phyloP scores from a whole-genome alignment of 2,888 invertebrate species.

The Drosophila robusta region DNA sequence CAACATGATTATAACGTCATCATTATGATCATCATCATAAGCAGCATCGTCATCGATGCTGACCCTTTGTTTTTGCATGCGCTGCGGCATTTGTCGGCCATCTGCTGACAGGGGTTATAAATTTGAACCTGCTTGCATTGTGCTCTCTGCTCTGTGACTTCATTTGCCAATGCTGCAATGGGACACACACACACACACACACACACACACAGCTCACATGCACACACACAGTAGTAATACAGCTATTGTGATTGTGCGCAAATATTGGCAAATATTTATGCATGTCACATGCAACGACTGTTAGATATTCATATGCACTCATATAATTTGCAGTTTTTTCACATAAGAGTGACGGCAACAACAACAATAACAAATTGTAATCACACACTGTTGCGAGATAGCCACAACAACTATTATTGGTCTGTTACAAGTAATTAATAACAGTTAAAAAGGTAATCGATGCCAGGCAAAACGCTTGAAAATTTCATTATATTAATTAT shows the following conservation, averaged over 20 bases:
- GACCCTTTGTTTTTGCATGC: slow-evolving; percentile 50
- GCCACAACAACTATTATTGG: slow-evolving; percentile 5
- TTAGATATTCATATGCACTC: slow-evolving; percentile 42
- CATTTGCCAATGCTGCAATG: slow-evolving; percentile 45
- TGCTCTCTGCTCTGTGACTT: slow-evolving; percentile 44
- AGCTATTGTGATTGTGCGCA: slow-evolving; percentile 52
- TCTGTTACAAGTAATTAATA: slow-evolving; percentile 30
- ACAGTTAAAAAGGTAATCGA: slow-evolving; percentile 1
- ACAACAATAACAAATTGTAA: slow-evolving; percentile 37
- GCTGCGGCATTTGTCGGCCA: slow-evolving; percentile 39
- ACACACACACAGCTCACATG: slow-evolving; percentile 5
- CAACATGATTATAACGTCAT: neutral
- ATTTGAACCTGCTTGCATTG: slow-evolving; percentile 63
- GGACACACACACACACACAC: slow-evolving; percentile 26
- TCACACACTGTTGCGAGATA: slow-evolving; percentile 22
- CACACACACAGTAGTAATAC: neutral
- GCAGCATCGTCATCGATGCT: slow-evolving; percentile 23
- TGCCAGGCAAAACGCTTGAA: neutral
- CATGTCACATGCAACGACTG: slow-evolving; percentile 55
- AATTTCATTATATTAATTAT: slow-evolving; percentile 34
- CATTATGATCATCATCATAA: slow-evolving; percentile 25
- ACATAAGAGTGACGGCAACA: slow-evolving; percentile 37
- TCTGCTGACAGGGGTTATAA: slow-evolving; percentile 56
- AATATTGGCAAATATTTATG: slow-evolving; percentile 72
- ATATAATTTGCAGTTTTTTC: slow-evolving; percentile 49